Evolutionary conservation across 2,888 invertebrate species (phyloP).

Genomic region (Gerosis bhagava): DNA sequence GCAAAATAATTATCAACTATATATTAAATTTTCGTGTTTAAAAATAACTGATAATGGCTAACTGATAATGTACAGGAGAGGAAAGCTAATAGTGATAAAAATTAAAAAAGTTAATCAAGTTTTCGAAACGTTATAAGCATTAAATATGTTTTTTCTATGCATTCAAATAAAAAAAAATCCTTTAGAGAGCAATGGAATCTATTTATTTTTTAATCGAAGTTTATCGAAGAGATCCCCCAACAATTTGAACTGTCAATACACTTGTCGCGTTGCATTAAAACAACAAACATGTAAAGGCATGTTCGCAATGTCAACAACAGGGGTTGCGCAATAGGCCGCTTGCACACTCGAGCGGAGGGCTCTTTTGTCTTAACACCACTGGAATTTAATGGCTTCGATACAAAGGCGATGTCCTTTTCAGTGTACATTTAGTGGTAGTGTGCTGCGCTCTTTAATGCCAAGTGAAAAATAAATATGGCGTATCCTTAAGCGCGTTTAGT

Average conservation of each 20-base stretch:
- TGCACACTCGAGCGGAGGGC: conserved; percentile 19
- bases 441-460: conserved; percentile 16
- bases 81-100: too few species aligned
- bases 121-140: too few species aligned
- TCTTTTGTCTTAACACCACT: conserved; percentile 34
- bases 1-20: too few species aligned
- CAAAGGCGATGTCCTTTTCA: conserved; percentile 29
- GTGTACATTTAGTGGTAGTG: conserved; percentile 27
- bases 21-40: too few species aligned
- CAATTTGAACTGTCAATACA: conserved; percentile 11
- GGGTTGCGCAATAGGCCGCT: conserved; percentile 19
- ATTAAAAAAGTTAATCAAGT: too few species aligned
- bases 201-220: too few species aligned
- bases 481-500: conserved; percentile 4
- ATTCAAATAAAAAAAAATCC: too few species aligned
- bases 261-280: conserved; percentile 19
- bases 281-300: conserved; percentile 22
- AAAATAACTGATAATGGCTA: too few species aligned
- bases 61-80: too few species aligned
- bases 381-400: conserved; percentile 26
- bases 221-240: too few species aligned
- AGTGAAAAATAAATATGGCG: conserved; percentile 20
- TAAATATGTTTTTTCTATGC: too few species aligned
- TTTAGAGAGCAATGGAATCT: too few species aligned
- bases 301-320: conserved; percentile 15